Evolutionary conservation across 2,888 invertebrate genomes (phyloP).

Genomic region (Acronicta alni): DNA sequence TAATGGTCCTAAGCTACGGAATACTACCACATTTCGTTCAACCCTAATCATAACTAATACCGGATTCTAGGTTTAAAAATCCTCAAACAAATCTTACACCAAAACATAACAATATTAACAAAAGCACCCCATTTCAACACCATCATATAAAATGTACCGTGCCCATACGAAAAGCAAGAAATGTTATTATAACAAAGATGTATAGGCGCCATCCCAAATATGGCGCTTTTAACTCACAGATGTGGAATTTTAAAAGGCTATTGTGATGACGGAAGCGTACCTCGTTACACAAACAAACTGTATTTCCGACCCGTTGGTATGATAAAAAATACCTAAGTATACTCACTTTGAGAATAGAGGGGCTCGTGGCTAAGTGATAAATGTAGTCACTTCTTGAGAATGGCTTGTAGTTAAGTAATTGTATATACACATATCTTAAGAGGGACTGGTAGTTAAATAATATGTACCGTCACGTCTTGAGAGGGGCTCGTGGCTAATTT

Average conservation of each 20-base stretch:
- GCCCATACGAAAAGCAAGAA: conserved; percentile 4
- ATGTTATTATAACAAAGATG: conserved; percentile 24
- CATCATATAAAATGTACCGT: conserved; percentile 4
- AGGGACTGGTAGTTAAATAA: no score
- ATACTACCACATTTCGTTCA: not conserved
- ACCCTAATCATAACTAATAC: no score
- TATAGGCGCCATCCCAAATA: conserved; percentile 26
- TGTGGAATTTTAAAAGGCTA: conserved; percentile 50
- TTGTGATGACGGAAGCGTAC: conserved; percentile 36
- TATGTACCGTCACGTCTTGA: no score
- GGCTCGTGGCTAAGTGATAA: no score
- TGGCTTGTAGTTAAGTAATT: no score
- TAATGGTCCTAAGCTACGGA: not conserved
- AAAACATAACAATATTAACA: not conserved
- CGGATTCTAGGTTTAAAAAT: not conserved
- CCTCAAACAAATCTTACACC: not conserved
- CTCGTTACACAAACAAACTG: conserved; percentile 33
- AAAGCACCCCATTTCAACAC: not conserved
- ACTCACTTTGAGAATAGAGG: conserved; percentile 3
- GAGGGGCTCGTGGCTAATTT: no score
- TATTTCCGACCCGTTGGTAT: conserved; percentile 31
- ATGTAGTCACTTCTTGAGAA: no score
- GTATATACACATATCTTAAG: no score
- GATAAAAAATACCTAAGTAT: conserved; percentile 39
- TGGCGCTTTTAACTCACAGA: conserved; percentile 37